Conservation (phyloP, 2,113 vertebrate species). For the Cynocephalus volans region DNA sequence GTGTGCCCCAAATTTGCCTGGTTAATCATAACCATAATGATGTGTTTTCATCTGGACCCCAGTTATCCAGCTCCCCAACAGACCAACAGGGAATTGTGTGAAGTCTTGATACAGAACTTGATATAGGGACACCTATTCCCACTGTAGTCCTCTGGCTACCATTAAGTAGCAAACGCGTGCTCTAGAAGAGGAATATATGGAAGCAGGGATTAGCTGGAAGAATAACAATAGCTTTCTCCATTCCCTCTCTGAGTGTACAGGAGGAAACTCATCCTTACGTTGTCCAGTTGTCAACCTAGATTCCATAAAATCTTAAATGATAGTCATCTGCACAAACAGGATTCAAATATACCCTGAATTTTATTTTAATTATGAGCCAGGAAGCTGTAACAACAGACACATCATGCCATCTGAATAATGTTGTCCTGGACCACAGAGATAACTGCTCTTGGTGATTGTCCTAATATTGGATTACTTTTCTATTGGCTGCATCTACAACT, state of each 20-base stretch:
- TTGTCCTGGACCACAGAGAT: background rate
- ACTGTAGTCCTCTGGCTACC: background rate
- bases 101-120: background rate
- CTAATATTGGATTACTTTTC: background rate
- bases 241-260: background rate
- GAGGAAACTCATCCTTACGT: background rate
- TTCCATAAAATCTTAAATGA: background rate
- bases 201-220: background rate
- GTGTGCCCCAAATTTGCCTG: background rate
- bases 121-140: no score
- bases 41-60: background rate
- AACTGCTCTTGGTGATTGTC: background rate
- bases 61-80: background rate
- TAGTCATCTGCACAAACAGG: background rate
- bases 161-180: fast-evolving
- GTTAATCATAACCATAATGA: background rate
- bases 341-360: background rate
- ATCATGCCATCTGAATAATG: background rate
- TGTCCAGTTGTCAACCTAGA: background rate
- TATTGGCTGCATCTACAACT: background rate
- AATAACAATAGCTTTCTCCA: background rate
- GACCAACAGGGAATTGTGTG: background rate
- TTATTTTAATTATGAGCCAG: conserved; percentile 30
- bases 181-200: background rate
- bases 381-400: background rate